Conservation (phyloP, 1,140 invertebrate genomes). For the Colletes gigas region DNA sequence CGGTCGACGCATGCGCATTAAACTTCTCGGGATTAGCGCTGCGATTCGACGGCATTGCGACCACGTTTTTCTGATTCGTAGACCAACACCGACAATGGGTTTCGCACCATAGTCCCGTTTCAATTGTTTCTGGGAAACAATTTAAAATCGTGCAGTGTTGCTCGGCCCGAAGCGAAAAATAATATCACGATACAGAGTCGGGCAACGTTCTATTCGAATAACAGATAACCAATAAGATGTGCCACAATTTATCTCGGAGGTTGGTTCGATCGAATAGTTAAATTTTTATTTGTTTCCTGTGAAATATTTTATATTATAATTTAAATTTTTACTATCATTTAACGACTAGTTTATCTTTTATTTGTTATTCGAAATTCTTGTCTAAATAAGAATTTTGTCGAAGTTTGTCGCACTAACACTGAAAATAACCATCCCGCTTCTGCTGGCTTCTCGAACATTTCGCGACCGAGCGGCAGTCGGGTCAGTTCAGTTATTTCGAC, state of each 20-base stretch:
- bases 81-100: background rate
- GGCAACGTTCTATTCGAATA: no score
- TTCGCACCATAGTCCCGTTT: no score
- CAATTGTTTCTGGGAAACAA: slow-evolving; percentile 11
- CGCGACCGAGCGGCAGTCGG: slow-evolving; percentile 5
- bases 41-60: background rate
- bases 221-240: no score
- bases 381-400: no score
- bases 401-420: background rate
- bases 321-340: no score
- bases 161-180: background rate
- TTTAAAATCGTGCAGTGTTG: slow-evolving; percentile 9
- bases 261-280: no score
- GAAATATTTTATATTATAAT: no score
- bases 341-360: no score
- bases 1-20: background rate
- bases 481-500: slow-evolving; percentile 49
- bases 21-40: background rate
- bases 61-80: background rate
- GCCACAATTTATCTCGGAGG: no score
- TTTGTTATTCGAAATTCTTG: no score
- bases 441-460: slow-evolving; percentile 6
- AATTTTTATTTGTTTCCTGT: no score
- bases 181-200: background rate
- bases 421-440: slow-evolving; percentile 23